Percentiles rank a stretch among this genome's conserved stretches.
phyloP scores from a whole-genome alignment of 2,113 vertebrate genomes.

The Lipotes vexillifer region DNA sequence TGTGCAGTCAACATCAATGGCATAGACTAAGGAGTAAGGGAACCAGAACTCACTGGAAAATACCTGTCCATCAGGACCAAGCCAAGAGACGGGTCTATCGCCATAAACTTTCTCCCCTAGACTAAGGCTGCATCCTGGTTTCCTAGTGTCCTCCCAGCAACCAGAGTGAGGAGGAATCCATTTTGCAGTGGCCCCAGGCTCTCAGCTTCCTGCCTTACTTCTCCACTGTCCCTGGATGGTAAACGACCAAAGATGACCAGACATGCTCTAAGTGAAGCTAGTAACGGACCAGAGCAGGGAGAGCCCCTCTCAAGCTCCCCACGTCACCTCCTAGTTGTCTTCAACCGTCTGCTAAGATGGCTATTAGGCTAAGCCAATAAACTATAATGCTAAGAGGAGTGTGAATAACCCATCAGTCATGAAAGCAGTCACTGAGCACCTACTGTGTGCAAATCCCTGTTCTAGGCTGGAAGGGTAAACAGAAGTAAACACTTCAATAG shows the following conservation, averaged over 20 bases:
- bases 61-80: not conserved
- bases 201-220: not conserved
- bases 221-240: not conserved
- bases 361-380: not conserved
- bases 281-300: not conserved
- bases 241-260: no score
- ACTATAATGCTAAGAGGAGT: not conserved
- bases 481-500: not conserved
- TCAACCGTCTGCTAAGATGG: not conserved
- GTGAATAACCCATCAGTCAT: not conserved
- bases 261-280: not conserved
- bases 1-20: not conserved
- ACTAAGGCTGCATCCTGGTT: not conserved
- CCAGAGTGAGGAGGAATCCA: not conserved
- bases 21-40: not conserved
- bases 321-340: not conserved
- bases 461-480: not conserved
- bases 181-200: not conserved
- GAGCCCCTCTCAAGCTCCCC: not conserved
- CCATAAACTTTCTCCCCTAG: rapidly evolving
- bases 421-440: not conserved
- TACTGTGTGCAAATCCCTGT: not conserved
- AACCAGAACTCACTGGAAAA: not conserved
- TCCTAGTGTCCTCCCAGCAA: not conserved
- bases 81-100: no score